A percentile compares a stretch with the other conserved stretches of the same genome.
Conservation (phyloP, 1,140 invertebrate genomes). For the Platyura marginata region DNA sequence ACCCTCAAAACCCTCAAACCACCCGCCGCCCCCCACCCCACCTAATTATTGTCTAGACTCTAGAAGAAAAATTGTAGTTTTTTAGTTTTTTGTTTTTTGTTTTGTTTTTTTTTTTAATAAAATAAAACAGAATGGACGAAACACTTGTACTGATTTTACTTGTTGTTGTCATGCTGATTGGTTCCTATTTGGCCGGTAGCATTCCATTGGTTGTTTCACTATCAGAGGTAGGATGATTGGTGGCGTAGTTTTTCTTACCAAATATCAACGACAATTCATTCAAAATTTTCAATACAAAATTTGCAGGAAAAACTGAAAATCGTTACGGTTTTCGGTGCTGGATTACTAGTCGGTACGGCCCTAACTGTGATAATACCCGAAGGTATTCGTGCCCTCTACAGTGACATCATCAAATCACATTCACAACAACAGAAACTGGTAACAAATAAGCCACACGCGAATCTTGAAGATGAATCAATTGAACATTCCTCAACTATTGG, state of each 20-base stretch:
- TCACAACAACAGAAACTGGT: slow-evolving; percentile 4
- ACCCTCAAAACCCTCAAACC: too few relatives aligned
- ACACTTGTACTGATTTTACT: slow-evolving; percentile 60
- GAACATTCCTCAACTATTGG: slow-evolving; percentile 42
- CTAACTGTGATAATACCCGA: slow-evolving; percentile 97
- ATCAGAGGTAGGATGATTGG: slow-evolving; percentile 75
- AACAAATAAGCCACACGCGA: slow-evolving; percentile 10
- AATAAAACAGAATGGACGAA: too few relatives aligned
- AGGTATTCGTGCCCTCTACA: slow-evolving; percentile 70
- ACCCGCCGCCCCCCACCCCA: too few relatives aligned
- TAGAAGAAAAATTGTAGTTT: too few relatives aligned
- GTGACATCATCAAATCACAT: not conserved
- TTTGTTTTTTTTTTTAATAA: too few relatives aligned
- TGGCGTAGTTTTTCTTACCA: slow-evolving; percentile 1
- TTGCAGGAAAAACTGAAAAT: slow-evolving; percentile 85
- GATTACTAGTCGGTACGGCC: slow-evolving; percentile 93
- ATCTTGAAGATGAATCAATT: slow-evolving; percentile 10
- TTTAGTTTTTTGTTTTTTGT: too few relatives aligned
- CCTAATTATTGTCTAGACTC: too few relatives aligned
- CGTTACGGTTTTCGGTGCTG: slow-evolving; percentile 89
- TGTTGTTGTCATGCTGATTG: slow-evolving; percentile 81
- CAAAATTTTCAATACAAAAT: not conserved
- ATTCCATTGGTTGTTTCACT: slow-evolving; percentile 84
- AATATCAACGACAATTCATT: not conserved
- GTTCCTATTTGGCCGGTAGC: slow-evolving; percentile 83